Base-by-base conservation (phyloP, 2,888 invertebrate genomes). In the Electrophaes corylata region DNA sequence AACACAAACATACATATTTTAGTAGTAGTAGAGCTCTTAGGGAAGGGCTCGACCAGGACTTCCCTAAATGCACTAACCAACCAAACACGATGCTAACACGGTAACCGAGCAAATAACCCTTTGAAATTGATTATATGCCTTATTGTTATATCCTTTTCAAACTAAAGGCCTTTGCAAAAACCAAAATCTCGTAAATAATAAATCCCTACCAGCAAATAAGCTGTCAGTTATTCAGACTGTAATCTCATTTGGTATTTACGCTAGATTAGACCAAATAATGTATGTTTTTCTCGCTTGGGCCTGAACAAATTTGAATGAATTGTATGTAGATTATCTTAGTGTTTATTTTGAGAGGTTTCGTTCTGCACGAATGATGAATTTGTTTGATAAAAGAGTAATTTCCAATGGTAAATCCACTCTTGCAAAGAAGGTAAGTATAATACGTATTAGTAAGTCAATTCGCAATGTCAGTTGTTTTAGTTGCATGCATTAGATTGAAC, bases 151-250 rank as follows among this genome's bases (percentile, higher is more conserved):
- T 33, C 23, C 18, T 11, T 31, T 39, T 23, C 26, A 31, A 37
- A 41, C 23, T 19, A 41, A 54, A 54, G 53, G 40, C 53, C 11
- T 18, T 39, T 26, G 43, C 48, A 60, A 66, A 68, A 71, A 66
- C 65, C 64, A 68, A 71, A 70, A 62, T 58, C 49, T 45, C 46
- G 54, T 67, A 50, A 73, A 71, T 68, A 72, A 67, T 71, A 67
- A 67, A 71, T 60, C 59, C 71, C 70, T 60, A 58, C 65, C 64
- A 57, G 60, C 66, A 68, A 75, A 72, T 62, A 65, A 66, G 64
- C 69, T 67, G 70, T 72, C 76, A 73, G 69, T 72, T 72, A 71
- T 71, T 74, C 66, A 71, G 65, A 66, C 59, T 35, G 60, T 76
- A 74, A 77, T 75, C 72, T 70, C 64, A 62, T 72, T 74, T 67